Evolutionary conservation across 30 jellyfish, hydroid and myxozoan species (phyloP).

Genomic region (Morbakka virulenta): DNA sequence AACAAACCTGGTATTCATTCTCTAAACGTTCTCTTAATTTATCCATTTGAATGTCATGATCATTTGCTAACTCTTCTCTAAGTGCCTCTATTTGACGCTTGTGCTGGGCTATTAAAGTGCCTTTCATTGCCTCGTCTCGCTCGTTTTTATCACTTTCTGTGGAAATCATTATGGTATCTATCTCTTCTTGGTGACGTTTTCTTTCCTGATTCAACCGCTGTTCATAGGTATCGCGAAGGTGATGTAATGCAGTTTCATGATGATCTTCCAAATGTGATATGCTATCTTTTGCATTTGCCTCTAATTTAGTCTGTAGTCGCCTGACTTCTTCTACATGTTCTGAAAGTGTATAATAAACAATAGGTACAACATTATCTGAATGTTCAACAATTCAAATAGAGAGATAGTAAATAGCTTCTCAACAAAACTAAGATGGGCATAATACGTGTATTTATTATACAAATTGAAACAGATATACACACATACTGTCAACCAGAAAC

Average conservation of each 20-base stretch:
- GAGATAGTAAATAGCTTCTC: too few species aligned
- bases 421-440: too few species aligned
- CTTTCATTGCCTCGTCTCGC: background rate
- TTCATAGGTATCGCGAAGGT: slow-evolving; percentile 2
- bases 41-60: background rate
- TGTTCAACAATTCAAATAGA: too few species aligned
- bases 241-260: slow-evolving; percentile 27
- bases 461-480: too few species aligned
- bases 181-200: background rate
- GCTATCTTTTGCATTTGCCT: slow-evolving; percentile 16
- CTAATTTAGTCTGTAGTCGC: slow-evolving; percentile 33
- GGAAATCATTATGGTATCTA: background rate
- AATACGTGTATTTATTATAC: too few species aligned
- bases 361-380: background rate
- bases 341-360: background rate
- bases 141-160: background rate
- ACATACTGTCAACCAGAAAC: too few species aligned
- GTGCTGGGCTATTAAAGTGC: background rate
- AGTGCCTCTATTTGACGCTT: background rate
- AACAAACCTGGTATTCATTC: background rate
- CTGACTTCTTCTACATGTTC: slow-evolving; percentile 52
- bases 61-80: background rate
- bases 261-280: slow-evolving; percentile 31
- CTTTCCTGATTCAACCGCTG: background rate
- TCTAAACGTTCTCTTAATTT: background rate